These are phyloP conservation scores for Minunthozetes semirufus DNA, from an alignment of 2,888 invertebrate species.

Conservation along the genomic window DNA sequence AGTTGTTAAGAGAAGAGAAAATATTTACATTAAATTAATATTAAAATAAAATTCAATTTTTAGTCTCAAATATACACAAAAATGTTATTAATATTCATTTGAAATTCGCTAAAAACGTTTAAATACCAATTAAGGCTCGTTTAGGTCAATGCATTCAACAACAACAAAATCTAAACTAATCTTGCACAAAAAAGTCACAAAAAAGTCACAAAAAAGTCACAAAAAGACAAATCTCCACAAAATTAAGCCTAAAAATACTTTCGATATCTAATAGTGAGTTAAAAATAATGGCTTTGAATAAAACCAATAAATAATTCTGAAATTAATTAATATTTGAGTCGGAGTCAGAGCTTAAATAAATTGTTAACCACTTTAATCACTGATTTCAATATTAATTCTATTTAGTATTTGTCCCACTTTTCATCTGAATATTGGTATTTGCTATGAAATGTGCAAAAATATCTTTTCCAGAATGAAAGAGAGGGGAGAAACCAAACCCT, in stretches of 20 bases:
- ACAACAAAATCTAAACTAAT: too few relatives aligned
- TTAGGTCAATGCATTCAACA: too few relatives aligned
- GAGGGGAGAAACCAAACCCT: neutral
- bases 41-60: too few relatives aligned
- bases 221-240: too few relatives aligned
- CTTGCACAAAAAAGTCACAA: too few relatives aligned
- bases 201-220: too few relatives aligned
- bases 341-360: neutral
- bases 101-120: neutral
- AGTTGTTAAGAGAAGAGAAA: neutral
- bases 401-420: neutral
- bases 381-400: conserved; percentile 10
- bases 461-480: neutral
- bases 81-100: neutral
- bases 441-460: neutral
- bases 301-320: neutral
- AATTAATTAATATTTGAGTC: neutral
- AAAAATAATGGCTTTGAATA: too few relatives aligned
- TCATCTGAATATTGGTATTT: neutral
- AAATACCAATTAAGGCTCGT: too few relatives aligned
- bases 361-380: neutral
- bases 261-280: too few relatives aligned
- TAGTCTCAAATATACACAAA: neutral
- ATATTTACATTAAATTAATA: neutral
- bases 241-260: too few relatives aligned